Percentiles rank a stretch among this genome's conserved stretches.
Conservation (phyloP, 2,797 vertebrate species). For the Loris lydekkerianus region DNA sequence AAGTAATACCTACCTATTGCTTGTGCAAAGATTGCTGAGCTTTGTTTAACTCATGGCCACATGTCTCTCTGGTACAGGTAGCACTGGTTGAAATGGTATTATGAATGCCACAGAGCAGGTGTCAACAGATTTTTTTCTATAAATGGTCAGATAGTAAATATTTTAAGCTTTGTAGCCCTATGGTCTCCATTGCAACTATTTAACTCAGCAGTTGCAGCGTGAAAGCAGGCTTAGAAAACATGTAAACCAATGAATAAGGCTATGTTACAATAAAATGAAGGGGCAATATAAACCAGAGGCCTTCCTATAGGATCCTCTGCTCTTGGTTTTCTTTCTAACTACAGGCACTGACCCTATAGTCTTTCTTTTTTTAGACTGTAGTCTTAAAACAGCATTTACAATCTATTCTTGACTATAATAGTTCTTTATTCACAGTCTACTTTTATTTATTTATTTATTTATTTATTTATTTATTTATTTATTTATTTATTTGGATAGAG, state of each 20-base stretch:
- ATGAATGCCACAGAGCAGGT: not conserved
- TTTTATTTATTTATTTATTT: too few species aligned
- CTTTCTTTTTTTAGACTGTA: too few species aligned
- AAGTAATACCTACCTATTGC: not conserved
- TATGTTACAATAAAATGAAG: not conserved
- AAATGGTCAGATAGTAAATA: not conserved
- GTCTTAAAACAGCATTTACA: too few species aligned
- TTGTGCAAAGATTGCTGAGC: not conserved
- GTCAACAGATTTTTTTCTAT: not conserved
- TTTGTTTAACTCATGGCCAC: not conserved
- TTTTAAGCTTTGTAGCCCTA: not conserved
- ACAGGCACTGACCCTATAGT: too few species aligned
- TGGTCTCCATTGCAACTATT: not conserved
- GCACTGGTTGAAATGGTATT: not conserved
- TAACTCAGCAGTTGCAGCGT: not conserved
- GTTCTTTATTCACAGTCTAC: too few species aligned
- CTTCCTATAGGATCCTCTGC: not conserved
- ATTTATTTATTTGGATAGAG: not conserved
- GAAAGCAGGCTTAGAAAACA: not conserved
- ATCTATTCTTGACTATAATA: too few species aligned
- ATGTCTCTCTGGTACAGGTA: not conserved
- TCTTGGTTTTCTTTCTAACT: not conserved
- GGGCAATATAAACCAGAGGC: not conserved
- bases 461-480: too few species aligned
- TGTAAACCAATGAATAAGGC: not conserved